Conservation (phyloP, 2,797 vertebrate species). For the Luscinia megarhynchos region DNA sequence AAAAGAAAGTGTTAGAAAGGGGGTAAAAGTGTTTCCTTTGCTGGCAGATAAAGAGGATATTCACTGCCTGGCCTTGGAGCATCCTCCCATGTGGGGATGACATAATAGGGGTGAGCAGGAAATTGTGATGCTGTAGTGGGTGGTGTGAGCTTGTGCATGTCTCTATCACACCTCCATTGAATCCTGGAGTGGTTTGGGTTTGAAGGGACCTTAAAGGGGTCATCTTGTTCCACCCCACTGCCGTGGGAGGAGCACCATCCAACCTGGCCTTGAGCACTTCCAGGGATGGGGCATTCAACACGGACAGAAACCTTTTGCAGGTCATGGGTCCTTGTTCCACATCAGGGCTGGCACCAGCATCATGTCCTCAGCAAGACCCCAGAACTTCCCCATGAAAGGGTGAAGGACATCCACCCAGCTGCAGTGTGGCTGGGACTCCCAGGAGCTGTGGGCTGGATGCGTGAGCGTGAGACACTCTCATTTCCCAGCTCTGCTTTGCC, state of each 20-base stretch:
- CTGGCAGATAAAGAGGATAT: conserved; percentile 26
- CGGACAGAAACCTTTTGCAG: not conserved
- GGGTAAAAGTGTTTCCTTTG: not conserved
- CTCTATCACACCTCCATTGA: not conserved
- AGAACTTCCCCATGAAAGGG: not conserved
- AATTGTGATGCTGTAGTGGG: not conserved
- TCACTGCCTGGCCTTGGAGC: not conserved
- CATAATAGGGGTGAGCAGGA: not conserved
- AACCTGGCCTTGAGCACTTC: not conserved
- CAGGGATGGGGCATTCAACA: not conserved
- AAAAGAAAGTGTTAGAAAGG: not conserved
- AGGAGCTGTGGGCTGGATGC: accelerated
- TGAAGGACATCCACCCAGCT: not conserved
- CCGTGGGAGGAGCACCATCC: not conserved
- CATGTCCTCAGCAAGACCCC: not conserved
- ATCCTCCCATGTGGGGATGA: not conserved
- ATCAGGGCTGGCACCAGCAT: not conserved
- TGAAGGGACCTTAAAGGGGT: not conserved
- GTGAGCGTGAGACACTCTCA: not conserved
- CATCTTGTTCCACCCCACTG: not conserved
- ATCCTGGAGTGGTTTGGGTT: not conserved
- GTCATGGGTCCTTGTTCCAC: not conserved
- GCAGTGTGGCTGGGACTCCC: not conserved
- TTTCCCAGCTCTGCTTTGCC: not conserved
- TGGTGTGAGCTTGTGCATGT: not conserved